These are phyloP conservation scores for Protonibea diacanthus DNA, from an alignment of 2,797 vertebrate species.

Conservation along the genomic window DNA sequence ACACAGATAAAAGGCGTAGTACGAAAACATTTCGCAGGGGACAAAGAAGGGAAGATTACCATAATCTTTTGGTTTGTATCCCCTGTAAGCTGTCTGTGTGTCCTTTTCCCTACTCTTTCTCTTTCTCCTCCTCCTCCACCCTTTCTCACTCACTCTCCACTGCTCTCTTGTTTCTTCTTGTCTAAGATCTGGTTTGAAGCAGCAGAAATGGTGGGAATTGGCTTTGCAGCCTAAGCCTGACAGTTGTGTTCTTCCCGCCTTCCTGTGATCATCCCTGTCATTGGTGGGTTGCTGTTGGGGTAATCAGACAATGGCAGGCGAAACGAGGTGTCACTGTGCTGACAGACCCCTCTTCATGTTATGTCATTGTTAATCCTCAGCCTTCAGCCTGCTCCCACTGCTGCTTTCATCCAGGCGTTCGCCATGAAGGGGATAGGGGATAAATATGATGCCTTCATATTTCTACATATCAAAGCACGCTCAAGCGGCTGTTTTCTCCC, in stretches of 20 bases:
- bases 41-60: constrained; percentile 98
- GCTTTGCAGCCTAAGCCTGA: constrained; percentile 90
- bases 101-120: constrained; percentile 82
- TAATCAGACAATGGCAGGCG: constrained; percentile 91
- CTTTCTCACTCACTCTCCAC: constrained; percentile 65
- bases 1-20: constrained; percentile 99
- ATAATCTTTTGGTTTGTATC: constrained; percentile 99
- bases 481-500: constrained; percentile 81
- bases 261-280: constrained; percentile 94
- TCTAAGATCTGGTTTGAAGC: constrained; percentile 94
- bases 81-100: constrained; percentile 98
- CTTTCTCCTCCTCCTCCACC: constrained; percentile 67
- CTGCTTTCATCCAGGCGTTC: constrained; percentile 76
- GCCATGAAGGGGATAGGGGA: constrained; percentile 65
- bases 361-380: constrained; percentile 91
- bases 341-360: constrained; percentile 90
- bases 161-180: constrained; percentile 82
- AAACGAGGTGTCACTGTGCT: constrained; percentile 91
- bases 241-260: constrained; percentile 97
- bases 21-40: constrained; percentile 99
- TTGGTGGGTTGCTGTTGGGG: constrained; percentile 88
- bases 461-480: constrained; percentile 83
- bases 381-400: constrained; percentile 74
- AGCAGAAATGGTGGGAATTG: constrained; percentile 91
- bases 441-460: constrained; percentile 83